Evolutionary conservation across 2,113 vertebrate species (phyloP).

Genomic region (Nycticebus coucang): DNA sequence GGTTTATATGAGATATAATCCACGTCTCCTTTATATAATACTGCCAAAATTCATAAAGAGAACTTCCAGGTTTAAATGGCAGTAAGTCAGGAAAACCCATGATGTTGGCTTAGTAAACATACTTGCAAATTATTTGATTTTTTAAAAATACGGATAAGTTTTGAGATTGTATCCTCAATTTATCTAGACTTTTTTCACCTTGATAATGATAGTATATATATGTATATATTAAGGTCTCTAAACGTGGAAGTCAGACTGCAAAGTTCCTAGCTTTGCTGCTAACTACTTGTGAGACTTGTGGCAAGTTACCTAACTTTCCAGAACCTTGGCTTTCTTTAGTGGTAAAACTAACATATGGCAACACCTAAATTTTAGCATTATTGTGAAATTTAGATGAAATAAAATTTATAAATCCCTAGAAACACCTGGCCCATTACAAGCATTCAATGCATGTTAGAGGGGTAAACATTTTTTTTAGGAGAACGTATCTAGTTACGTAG

Average conservation of each 20-base stretch:
- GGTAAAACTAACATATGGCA: constrained; percentile 18
- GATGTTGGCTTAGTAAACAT: constrained; percentile 24
- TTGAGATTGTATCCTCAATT: constrained; percentile 14
- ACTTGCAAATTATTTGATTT: not conserved
- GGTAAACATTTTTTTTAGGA: not conserved
- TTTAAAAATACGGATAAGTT: not conserved
- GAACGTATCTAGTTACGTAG: not conserved
- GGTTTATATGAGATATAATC: not conserved
- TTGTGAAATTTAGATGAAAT: constrained; percentile 34
- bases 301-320: not conserved
- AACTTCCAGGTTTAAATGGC: constrained; percentile 36
- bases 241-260: not conserved
- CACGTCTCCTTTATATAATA: constrained; percentile 22
- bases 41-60: not conserved
- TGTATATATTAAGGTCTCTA: not conserved
- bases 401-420: constrained; percentile 24
- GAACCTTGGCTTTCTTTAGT: constrained; percentile 11
- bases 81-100: not conserved
- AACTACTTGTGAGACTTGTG: constrained; percentile 27
- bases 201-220: not conserved
- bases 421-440: not conserved
- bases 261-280: not conserved
- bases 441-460: not conserved
- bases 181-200: not conserved
- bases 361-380: not conserved